Conservation (phyloP, 2,113 vertebrate species). For the Chionomys nivalis region DNA sequence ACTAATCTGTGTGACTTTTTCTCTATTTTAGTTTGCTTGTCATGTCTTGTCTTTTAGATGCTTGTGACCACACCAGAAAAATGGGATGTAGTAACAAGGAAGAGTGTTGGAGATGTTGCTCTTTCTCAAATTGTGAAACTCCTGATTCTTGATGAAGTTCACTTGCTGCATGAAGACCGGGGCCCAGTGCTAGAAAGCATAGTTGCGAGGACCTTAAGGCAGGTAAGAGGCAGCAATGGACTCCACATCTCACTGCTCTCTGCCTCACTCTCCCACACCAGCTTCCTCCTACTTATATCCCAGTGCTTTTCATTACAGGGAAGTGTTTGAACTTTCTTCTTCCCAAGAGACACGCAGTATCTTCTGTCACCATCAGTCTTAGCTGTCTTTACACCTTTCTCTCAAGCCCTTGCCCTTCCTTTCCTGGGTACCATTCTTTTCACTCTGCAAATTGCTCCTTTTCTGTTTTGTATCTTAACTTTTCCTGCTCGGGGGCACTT, state of each 20-base stretch:
- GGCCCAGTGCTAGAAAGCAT: conserved; percentile 98
- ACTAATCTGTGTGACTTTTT: not conserved
- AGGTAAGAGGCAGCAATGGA: conserved; percentile 86
- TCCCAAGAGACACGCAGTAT: not conserved
- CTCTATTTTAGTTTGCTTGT: not conserved
- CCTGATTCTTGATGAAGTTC: conserved; percentile 97
- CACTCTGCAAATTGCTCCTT: not conserved
- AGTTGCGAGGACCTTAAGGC: conserved; percentile 96
- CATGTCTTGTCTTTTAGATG: conserved; percentile 88
- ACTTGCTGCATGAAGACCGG: conserved; percentile 97
- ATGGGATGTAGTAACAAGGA: conserved; percentile 99
- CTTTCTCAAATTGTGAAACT: conserved; percentile 97
- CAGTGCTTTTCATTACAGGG: not conserved
- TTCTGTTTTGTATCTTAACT: not conserved
- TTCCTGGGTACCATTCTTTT: not conserved
- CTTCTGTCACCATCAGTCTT: too few relatives aligned
- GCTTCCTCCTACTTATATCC: not conserved
- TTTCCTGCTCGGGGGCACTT: not conserved
- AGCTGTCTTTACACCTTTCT: not conserved
- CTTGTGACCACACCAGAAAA: conserved; percentile 99
- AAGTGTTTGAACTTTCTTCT: not conserved
- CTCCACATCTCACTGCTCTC: not conserved
- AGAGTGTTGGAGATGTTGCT: conserved; percentile 97
- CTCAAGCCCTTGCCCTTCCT: not conserved
- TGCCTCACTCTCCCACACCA: not conserved